Percentiles rank a stretch among this genome's conserved stretches.
phyloP scores from a whole-genome alignment of 2,888 invertebrate genomes.

The Lasioglossum villosulum region DNA sequence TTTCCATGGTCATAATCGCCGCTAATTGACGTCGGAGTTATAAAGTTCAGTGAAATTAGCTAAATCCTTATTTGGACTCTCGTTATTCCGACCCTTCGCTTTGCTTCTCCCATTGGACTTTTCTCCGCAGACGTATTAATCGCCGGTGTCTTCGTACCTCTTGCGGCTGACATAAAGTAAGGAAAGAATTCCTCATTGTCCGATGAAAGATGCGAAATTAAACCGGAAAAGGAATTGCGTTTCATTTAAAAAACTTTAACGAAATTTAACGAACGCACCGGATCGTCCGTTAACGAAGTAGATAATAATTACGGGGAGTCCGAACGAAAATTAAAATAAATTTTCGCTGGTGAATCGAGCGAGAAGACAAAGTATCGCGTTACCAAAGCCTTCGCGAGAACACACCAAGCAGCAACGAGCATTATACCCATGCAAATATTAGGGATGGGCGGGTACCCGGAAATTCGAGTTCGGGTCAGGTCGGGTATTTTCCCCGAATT shows the following conservation, averaged over 20 bases:
- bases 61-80: constrained; percentile 78
- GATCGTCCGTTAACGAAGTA: constrained; percentile 18
- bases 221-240: constrained; percentile 36
- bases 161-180: constrained; percentile 40
- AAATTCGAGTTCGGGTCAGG: too few species aligned
- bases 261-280: constrained; percentile 11
- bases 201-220: constrained; percentile 12
- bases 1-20: constrained; percentile 81
- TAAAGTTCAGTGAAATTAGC: constrained; percentile 81
- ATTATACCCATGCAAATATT: not conserved
- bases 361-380: not conserved
- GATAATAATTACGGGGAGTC: not conserved
- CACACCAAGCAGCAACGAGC: not conserved
- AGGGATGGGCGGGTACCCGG: too few species aligned
- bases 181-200: constrained; percentile 34
- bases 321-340: not conserved
- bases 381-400: not conserved
- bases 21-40: constrained; percentile 81
- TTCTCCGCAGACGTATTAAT: constrained; percentile 63
- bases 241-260: not conserved
- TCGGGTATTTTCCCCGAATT: too few species aligned
- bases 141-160: constrained; percentile 56
- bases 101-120: constrained; percentile 49
- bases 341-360: not conserved
- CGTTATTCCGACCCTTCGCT: constrained; percentile 69